Evolutionary conservation across 2,797 vertebrate species (phyloP).

Genomic region (Odontamblyopus rebecca): DNA sequence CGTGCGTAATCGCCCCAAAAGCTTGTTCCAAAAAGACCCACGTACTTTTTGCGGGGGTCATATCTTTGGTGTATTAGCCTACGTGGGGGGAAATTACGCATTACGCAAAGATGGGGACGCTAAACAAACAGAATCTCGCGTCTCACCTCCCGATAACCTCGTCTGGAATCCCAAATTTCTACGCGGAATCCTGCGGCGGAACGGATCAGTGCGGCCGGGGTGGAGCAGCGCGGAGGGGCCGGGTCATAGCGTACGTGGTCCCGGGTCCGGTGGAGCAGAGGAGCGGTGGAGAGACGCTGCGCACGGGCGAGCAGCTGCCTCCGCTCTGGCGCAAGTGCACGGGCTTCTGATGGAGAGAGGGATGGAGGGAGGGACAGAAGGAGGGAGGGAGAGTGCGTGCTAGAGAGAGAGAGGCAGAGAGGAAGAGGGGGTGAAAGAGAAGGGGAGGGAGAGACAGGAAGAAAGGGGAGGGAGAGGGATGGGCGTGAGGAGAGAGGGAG

Average conservation of each 20-base stretch:
- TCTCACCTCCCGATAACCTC: no score
- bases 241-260: constrained; percentile 13
- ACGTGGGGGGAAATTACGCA: no score
- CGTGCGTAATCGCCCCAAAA: neutral
- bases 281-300: constrained; percentile 30
- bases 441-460: constrained; percentile 39
- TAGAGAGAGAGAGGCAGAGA: neutral
- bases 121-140: no score
- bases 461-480: constrained; percentile 10
- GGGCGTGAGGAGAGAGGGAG: constrained; percentile 18
- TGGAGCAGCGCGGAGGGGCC: neutral
- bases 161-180: no score
- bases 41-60: no score
- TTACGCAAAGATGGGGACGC: no score
- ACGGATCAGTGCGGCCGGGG: neutral
- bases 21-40: neutral
- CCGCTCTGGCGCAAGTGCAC: constrained; percentile 54
- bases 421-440: neutral
- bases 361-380: neutral
- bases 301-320: constrained; percentile 63
- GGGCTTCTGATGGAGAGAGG: constrained; percentile 43
- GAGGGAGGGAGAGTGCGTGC: neutral
- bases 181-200: no score
- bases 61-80: no score
- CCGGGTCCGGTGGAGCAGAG: constrained; percentile 8